Evolutionary conservation across 2,113 vertebrate species (phyloP).

Genomic region (Anthoscopus minutus): DNA sequence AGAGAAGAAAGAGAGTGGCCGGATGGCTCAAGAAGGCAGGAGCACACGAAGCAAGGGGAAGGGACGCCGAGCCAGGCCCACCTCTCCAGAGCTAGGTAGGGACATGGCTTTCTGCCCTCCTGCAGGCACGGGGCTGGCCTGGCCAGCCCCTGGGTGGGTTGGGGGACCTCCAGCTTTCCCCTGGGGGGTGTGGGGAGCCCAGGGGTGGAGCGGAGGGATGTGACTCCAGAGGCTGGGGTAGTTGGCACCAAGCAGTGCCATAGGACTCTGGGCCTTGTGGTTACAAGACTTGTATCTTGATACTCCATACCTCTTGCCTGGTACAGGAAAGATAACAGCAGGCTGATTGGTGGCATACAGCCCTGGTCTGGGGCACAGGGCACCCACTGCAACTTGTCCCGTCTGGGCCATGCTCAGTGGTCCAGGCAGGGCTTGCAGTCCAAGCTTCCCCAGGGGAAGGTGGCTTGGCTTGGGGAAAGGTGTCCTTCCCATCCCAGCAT

Average conservation of each 20-base stretch:
- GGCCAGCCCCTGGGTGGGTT: background rate
- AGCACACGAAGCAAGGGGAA: slow-evolving; percentile 81
- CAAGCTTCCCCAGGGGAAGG: background rate
- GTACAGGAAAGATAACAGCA: accelerated
- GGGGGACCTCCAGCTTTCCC: background rate
- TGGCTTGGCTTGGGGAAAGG: background rate
- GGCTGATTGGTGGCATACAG: background rate
- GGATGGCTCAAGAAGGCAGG: slow-evolving; percentile 73
- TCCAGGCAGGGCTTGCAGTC: background rate
- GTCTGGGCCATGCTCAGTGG: accelerated
- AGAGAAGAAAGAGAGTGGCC: slow-evolving; percentile 70
- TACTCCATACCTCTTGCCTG: background rate
- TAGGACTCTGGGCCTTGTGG: background rate
- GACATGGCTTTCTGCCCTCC: background rate
- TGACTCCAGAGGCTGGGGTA: background rate
- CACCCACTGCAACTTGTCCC: background rate
- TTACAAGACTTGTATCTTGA: accelerated
- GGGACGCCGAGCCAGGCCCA: slow-evolving; percentile 80
- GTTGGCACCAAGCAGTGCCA: background rate
- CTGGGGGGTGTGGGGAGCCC: background rate
- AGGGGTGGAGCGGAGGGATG: accelerated
- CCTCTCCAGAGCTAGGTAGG: slow-evolving; percentile 89
- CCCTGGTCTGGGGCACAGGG: background rate
- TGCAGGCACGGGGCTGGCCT: background rate
- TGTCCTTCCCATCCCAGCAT: background rate